Percentiles rank a stretch among this genome's conserved stretches.
phyloP scores from a whole-genome alignment of 2,888 invertebrate species.

The Chaetogeoica ovagalla region DNA sequence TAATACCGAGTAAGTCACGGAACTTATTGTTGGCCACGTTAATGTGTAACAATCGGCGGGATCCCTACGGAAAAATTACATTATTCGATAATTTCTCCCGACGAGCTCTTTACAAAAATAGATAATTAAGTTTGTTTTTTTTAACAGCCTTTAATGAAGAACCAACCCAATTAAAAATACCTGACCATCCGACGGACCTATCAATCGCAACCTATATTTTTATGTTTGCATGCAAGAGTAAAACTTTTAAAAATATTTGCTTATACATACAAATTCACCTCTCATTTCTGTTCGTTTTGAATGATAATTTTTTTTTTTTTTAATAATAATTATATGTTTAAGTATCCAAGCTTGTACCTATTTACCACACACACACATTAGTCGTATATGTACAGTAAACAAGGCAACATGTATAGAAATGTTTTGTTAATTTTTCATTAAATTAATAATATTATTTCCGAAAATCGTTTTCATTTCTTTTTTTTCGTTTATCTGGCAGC shows the following conservation, averaged over 20 bases:
- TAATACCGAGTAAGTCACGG: neutral
- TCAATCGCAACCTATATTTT: conserved; percentile 34
- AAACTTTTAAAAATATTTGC: conserved; percentile 51
- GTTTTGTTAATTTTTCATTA: conserved; percentile 52
- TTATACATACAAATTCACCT: conserved; percentile 53
- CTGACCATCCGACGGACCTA: conserved; percentile 51
- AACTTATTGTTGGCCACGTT: neutral
- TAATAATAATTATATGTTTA: conserved; percentile 41
- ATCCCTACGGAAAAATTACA: neutral
- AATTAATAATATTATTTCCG: conserved; percentile 49
- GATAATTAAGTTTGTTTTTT: conserved; percentile 49
- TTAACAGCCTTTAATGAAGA: conserved; percentile 52
- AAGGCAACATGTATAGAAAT: conserved; percentile 48
- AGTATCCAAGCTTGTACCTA: conserved; percentile 49
- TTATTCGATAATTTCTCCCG: conserved; percentile 5
- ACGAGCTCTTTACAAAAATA: conserved; percentile 26
- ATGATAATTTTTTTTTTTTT: conserved; percentile 21
- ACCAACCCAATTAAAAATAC: conserved; percentile 50
- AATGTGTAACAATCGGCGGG: neutral
- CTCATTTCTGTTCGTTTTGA: conserved; percentile 49
- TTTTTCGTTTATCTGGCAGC: conserved; percentile 40
- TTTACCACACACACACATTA: conserved; percentile 42
- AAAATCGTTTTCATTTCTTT: conserved; percentile 42
- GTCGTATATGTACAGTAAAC: conserved; percentile 40
- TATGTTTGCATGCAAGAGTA: conserved; percentile 52